Evolutionary conservation across 2,797 vertebrate species (phyloP).

Genomic region (Halcyon badia): DNA sequence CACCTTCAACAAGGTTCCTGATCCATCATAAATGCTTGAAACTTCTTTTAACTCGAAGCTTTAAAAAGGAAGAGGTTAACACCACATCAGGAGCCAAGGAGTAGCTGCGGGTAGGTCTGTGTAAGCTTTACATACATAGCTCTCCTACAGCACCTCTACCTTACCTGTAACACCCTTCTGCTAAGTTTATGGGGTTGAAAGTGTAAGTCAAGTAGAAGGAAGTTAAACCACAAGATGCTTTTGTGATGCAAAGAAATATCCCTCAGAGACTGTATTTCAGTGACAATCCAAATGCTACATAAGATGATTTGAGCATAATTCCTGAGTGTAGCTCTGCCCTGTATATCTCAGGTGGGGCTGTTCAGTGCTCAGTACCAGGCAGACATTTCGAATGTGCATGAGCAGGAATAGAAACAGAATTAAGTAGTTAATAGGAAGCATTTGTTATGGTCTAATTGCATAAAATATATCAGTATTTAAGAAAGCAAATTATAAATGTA

Average conservation of each 20-base stretch:
- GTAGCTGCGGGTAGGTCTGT: not conserved
- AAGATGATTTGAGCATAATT: not conserved
- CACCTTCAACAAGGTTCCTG: not conserved
- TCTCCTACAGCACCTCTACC: not conserved
- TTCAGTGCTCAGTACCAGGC: not conserved
- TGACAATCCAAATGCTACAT: not conserved
- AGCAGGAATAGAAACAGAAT: not conserved
- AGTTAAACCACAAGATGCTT: not conserved
- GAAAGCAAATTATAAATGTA: not conserved
- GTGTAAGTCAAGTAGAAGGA: not conserved
- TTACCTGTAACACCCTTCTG: not conserved
- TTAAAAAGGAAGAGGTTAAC: not conserved
- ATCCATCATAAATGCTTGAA: not conserved
- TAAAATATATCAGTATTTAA: constrained; percentile 23
- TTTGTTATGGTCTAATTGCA: constrained; percentile 25
- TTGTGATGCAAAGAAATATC: not conserved
- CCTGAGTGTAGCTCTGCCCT: not conserved
- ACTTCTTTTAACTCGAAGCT: not conserved
- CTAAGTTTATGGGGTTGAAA: not conserved
- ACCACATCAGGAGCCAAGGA: not conserved
- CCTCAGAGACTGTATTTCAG: not conserved
- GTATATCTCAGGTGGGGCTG: not conserved
- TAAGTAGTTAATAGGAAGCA: not conserved
- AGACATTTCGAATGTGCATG: not conserved
- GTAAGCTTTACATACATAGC: not conserved